A percentile compares a stretch with the other conserved stretches of the same genome.
Conservation (phyloP, 1,140 invertebrate species). For the Eupeodes corollae region DNA sequence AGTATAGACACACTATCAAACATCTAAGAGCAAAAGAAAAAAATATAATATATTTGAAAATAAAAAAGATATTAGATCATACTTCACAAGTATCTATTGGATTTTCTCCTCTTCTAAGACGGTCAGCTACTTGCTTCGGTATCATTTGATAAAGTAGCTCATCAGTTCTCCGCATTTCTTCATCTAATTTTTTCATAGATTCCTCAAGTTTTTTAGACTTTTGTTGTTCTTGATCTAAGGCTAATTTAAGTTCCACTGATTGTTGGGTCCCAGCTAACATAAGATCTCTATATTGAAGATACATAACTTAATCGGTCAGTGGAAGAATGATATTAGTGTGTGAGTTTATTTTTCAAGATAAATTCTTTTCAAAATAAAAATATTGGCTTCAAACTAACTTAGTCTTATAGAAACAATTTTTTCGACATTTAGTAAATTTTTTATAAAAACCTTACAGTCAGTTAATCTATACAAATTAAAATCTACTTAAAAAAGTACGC, state of each 20-base stretch:
- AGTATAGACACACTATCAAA: constrained; percentile 91
- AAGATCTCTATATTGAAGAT: constrained; percentile 57
- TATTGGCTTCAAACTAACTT: too few species aligned
- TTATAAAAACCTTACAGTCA: too few species aligned
- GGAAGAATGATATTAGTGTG: neutral
- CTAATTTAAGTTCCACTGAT: constrained; percentile 89
- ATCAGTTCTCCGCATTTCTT: constrained; percentile 92
- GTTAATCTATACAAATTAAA: too few species aligned
- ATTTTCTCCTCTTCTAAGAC: constrained; percentile 81
- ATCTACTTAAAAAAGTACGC: too few species aligned
- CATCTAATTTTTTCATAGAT: constrained; percentile 89
- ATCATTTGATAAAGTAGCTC: constrained; percentile 97
- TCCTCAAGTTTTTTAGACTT: constrained; percentile 94
- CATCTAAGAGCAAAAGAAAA: constrained; percentile 44
- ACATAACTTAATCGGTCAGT: neutral
- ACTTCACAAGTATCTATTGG: constrained; percentile 94
- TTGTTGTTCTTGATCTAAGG: constrained; percentile 90
- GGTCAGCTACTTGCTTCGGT: constrained; percentile 90
- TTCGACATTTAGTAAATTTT: too few species aligned
- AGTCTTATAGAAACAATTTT: neutral
- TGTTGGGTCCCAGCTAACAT: constrained; percentile 95
- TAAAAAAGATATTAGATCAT: constrained; percentile 14
- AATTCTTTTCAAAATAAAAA: neutral
- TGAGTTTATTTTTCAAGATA: too few species aligned
- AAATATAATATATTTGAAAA: neutral